phyloP scores from a whole-genome alignment of 2,888 invertebrate species.

The Dynastes hyllus region DNA sequence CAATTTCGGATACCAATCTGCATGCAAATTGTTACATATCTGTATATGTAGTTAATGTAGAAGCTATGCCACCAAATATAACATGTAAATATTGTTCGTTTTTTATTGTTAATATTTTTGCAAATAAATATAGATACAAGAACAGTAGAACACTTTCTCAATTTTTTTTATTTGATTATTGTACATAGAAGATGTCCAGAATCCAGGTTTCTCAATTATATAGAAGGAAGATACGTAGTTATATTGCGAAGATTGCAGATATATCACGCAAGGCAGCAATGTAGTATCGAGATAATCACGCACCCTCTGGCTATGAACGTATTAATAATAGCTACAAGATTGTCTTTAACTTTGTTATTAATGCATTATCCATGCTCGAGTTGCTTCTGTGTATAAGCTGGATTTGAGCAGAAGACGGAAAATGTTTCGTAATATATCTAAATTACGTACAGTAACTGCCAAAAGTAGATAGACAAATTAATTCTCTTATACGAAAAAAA shows the following conservation, averaged over 20 bases:
- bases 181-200: neutral
- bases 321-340: neutral
- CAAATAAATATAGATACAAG: neutral
- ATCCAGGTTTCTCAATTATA: neutral
- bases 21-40: neutral
- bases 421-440: too few species aligned
- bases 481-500: too few species aligned
- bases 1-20: neutral
- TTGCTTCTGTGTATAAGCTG: neutral
- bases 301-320: neutral
- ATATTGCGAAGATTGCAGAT: neutral
- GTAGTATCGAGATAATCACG: conserved; percentile 6
- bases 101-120: neutral
- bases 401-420: too few species aligned
- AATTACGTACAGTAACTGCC: too few species aligned
- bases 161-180: too few species aligned
- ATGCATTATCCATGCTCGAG: neutral
- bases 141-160: too few species aligned
- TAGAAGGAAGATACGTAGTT: neutral
- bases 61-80: neutral
- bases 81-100: neutral
- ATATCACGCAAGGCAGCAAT: neutral
- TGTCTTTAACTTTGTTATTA: conserved; percentile 10
- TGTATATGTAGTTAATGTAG: too few species aligned
- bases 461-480: too few species aligned